Evolutionary conservation across 2,113 vertebrate species (phyloP).

Genomic region (Elephantulus edwardii): DNA sequence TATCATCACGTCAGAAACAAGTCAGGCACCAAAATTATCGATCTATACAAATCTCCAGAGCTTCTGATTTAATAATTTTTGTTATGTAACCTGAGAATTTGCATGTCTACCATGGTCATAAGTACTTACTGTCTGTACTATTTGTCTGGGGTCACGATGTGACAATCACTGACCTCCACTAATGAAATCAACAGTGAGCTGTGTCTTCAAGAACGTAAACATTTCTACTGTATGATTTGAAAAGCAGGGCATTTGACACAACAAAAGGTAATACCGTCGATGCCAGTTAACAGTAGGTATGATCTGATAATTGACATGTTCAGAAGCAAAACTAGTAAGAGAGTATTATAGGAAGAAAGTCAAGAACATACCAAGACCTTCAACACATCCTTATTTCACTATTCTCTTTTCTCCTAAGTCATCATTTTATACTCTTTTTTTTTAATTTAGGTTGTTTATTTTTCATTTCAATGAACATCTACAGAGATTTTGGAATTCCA

Average conservation of each 20-base stretch:
- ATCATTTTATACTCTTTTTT: too few relatives aligned
- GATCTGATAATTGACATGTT: too few relatives aligned
- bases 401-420: not conserved
- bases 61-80: not conserved
- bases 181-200: not conserved
- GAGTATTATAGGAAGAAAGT: too few relatives aligned
- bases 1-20: too few relatives aligned
- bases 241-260: not conserved
- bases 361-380: not conserved
- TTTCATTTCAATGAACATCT: too few relatives aligned
- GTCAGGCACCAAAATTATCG: too few relatives aligned
- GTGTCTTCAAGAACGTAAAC: not conserved
- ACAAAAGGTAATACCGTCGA: not conserved
- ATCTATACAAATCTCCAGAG: not conserved
- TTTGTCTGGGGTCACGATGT: not conserved
- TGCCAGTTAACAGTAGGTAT: not conserved
- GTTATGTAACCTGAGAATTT: not conserved
- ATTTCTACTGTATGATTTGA: not conserved
- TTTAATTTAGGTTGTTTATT: too few relatives aligned
- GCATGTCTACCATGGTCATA: not conserved
- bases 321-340: too few relatives aligned
- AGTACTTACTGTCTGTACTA: not conserved
- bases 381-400: not conserved
- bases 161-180: not conserved
- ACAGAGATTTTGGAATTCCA: too few relatives aligned